Percentiles rank a stretch among this genome's conserved stretches.
phyloP scores from a whole-genome alignment of 1,140 invertebrate species.

The Mizuhopecten yessoensis region DNA sequence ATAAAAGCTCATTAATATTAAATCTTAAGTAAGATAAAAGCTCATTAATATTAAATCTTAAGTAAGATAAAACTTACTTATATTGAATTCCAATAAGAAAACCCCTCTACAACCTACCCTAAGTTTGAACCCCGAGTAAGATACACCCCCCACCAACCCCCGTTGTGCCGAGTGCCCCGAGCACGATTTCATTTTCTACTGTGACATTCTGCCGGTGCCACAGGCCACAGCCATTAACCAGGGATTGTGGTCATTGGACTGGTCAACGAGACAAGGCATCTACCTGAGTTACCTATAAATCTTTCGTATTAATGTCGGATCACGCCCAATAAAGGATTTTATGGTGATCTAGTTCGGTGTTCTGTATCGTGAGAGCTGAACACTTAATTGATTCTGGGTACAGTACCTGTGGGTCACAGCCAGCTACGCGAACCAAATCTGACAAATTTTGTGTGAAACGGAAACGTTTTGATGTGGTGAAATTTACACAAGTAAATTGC shows the following conservation, averaged over 20 bases:
- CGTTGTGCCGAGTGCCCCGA: not conserved
- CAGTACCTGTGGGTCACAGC: not conserved
- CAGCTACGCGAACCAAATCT: not conserved
- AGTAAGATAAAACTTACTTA: no score
- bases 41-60: no score
- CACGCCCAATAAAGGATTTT: not conserved
- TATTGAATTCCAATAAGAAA: no score
- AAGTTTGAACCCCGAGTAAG: no score
- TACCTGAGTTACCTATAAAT: slow-evolving; percentile 34
- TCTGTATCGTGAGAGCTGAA: not conserved
- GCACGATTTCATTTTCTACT: not conserved
- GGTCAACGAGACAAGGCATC: slow-evolving; percentile 3
- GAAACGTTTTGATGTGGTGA: slow-evolving; percentile 17
- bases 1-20: no score
- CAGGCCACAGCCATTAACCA: not conserved
- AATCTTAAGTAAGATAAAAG: no score
- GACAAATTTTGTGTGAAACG: not conserved
- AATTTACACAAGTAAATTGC: slow-evolving; percentile 17
- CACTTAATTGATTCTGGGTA: slow-evolving; percentile 15
- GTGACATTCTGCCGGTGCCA: not conserved
- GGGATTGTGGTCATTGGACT: not conserved
- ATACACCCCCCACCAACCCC: not conserved
- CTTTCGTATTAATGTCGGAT: not conserved
- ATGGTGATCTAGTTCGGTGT: not conserved
- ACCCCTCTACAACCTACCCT: no score